phyloP scores from a whole-genome alignment of 2,113 vertebrate genomes.

The Nipponia nippon region DNA sequence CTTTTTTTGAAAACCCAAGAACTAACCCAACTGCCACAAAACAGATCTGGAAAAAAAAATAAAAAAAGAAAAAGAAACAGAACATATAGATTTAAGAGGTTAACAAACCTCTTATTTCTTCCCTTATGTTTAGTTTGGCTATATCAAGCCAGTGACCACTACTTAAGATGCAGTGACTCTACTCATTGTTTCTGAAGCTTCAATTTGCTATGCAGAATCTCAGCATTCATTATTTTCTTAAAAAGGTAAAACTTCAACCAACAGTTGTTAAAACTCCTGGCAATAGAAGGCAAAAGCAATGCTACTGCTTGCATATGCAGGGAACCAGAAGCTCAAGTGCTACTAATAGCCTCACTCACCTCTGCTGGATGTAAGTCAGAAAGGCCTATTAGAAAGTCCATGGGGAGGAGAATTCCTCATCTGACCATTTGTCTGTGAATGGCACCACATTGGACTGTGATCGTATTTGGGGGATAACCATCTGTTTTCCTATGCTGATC shows the following conservation, averaged over 20 bases:
- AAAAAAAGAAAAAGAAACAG: not conserved
- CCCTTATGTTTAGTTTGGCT: not conserved
- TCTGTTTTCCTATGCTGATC: not conserved
- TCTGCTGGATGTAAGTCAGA: not conserved
- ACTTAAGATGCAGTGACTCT: not conserved
- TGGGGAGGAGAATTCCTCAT: not conserved
- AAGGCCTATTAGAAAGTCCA: not conserved
- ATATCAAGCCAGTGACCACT: not conserved
- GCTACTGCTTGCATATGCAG: not conserved
- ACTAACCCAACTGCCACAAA: not conserved
- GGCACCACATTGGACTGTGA: not conserved
- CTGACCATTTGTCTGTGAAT: not conserved
- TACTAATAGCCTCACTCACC: not conserved
- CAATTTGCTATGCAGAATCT: not conserved
- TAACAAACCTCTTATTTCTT: not conserved
- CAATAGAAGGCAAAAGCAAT: not conserved
- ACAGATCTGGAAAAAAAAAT: too few species aligned
- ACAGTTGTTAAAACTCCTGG: not conserved
- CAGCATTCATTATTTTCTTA: not conserved
- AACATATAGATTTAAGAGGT: not conserved
- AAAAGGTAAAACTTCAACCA: not conserved
- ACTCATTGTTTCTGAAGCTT: not conserved
- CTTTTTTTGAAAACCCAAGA: not conserved
- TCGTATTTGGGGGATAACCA: too few species aligned
- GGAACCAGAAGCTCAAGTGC: not conserved